phyloP scores from a whole-genome alignment of 2,888 invertebrate species.

The Euzophera pinguis region DNA sequence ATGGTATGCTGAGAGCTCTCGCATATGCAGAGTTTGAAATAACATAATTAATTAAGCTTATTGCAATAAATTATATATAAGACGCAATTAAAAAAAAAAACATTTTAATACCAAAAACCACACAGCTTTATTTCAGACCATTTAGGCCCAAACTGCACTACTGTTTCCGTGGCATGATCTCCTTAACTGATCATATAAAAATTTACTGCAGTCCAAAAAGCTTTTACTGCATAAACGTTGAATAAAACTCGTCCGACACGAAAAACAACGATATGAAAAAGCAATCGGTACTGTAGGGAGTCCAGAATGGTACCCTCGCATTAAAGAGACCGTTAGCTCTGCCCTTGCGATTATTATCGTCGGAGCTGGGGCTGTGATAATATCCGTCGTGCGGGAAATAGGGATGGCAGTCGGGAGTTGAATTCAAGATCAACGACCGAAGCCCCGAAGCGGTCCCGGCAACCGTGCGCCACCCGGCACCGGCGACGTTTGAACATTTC shows the following conservation, averaged over 20 bases:
- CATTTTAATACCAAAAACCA: too few relatives aligned
- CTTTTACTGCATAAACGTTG: constrained; percentile 13
- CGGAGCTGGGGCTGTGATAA: constrained; percentile 40
- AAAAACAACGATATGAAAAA: constrained; percentile 34
- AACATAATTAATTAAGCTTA: too few relatives aligned
- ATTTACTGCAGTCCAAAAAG: constrained; percentile 8
- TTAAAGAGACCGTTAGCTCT: constrained; percentile 49
- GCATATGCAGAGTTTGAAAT: too few relatives aligned
- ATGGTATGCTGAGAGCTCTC: too few relatives aligned
- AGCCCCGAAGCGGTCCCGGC: constrained; percentile 21
- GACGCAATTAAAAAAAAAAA: too few relatives aligned
- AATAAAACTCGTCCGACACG: constrained; percentile 17
- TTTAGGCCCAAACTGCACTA: neutral
- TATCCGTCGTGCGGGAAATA: constrained; percentile 44
- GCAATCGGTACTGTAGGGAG: constrained; percentile 31
- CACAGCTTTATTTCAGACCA: constrained; percentile 4
- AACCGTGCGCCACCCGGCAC: constrained; percentile 17
- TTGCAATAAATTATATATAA: neutral
- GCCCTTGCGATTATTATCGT: constrained; percentile 57
- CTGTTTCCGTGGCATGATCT: constrained; percentile 9
- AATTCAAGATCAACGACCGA: constrained; percentile 48
- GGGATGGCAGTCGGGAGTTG: constrained; percentile 35
- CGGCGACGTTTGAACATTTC: constrained; percentile 35
- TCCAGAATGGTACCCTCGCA: constrained; percentile 39
- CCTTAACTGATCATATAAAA: constrained; percentile 10